Conservation (phyloP, 2,888 invertebrate genomes). For the Scrobipalpa costella region DNA sequence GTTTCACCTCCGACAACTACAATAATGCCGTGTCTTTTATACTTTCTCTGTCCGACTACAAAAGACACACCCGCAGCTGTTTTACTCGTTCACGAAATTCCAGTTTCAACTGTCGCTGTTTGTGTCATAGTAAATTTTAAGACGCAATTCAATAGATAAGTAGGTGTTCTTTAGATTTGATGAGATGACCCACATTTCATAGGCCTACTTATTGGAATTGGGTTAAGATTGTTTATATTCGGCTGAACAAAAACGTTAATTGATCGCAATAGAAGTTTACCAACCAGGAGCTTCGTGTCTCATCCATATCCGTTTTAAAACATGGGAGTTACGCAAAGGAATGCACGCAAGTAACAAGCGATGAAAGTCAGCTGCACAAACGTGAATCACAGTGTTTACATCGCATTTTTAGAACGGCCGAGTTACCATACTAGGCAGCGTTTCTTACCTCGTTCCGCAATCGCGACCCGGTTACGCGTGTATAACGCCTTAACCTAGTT, state of each 20-base stretch:
- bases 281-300: background rate
- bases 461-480: slow-evolving; percentile 58
- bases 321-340: slow-evolving; percentile 35
- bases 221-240: background rate
- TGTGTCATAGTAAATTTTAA: background rate
- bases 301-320: background rate
- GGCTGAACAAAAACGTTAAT: slow-evolving; percentile 7
- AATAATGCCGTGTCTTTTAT: slow-evolving; percentile 11
- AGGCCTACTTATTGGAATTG: background rate
- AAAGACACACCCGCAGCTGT: slow-evolving; percentile 6
- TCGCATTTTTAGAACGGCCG: slow-evolving; percentile 52
- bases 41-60: slow-evolving; percentile 9
- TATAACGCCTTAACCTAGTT: slow-evolving; percentile 66
- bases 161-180: background rate
- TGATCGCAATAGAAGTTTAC: background rate
- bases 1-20: slow-evolving; percentile 16
- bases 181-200: slow-evolving; percentile 5
- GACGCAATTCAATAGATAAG: slow-evolving; percentile 10
- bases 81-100: slow-evolving; percentile 5
- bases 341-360: slow-evolving; percentile 35
- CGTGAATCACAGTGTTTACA: slow-evolving; percentile 53
- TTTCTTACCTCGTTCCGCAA: slow-evolving; percentile 70
- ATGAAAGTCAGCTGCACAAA: slow-evolving; percentile 47
- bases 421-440: slow-evolving; percentile 52
- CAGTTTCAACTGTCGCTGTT: background rate